Conservation (phyloP, 2,113 vertebrate species). For the Campylomormyrus tamandua region DNA sequence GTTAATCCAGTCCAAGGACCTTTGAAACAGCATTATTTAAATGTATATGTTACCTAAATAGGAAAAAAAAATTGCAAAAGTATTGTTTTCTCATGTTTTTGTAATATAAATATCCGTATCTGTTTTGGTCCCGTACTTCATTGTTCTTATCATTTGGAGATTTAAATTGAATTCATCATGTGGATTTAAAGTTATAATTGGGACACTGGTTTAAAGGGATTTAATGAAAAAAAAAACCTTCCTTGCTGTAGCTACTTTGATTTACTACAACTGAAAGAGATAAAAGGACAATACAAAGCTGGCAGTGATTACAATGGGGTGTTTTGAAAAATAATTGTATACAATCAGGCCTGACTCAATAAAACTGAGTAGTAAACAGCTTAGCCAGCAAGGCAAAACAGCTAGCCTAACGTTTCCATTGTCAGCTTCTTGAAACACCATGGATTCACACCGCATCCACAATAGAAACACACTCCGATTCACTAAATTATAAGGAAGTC, state of each 20-base stretch:
- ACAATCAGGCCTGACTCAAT: conserved; percentile 7
- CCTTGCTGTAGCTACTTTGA: not conserved
- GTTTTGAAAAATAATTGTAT: not conserved
- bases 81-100: not conserved
- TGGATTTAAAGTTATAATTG: not conserved
- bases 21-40: not conserved
- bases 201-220: not conserved
- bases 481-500: not conserved
- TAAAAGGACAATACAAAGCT: not conserved
- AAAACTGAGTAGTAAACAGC: not conserved
- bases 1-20: not conserved
- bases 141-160: not conserved
- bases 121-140: not conserved
- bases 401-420: not conserved
- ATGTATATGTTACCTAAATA: not conserved
- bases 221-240: not conserved
- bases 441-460: not conserved
- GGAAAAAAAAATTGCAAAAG: not conserved
- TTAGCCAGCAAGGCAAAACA: not conserved
- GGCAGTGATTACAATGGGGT: not conserved
- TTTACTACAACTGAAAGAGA: not conserved
- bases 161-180: not conserved
- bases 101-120: not conserved
- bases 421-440: not conserved
- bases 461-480: not conserved